phyloP scores from a whole-genome alignment of 1,140 invertebrate genomes.

The Archivesica marissinica region DNA sequence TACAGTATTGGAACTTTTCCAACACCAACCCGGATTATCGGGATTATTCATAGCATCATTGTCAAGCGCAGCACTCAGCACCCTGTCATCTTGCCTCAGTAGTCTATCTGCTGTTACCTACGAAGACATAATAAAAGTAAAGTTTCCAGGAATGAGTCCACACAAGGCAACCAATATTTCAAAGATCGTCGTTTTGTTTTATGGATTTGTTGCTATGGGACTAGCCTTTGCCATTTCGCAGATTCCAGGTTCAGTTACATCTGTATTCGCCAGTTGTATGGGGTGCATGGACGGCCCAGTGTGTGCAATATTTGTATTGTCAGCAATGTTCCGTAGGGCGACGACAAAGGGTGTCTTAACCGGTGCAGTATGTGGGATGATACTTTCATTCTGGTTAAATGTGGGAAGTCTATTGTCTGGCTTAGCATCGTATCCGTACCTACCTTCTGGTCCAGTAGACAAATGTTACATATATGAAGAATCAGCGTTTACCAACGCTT shows the following conservation, averaged over 20 bases:
- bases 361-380: background rate
- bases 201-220: constrained; percentile 4
- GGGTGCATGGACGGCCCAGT: constrained; percentile 2
- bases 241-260: background rate
- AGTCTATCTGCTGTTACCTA: constrained; percentile 23
- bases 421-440: background rate
- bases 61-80: constrained; percentile 1
- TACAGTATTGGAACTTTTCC: constrained; percentile 17
- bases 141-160: background rate
- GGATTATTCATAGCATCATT: constrained; percentile 41
- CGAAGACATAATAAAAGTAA: constrained; percentile 19
- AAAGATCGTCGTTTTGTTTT: constrained; percentile 23
- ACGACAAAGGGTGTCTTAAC: constrained; percentile 6
- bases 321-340: background rate
- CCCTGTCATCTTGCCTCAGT: constrained; percentile 24
- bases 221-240: background rate
- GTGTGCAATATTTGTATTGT: background rate
- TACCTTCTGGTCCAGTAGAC: background rate
- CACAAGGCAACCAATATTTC: background rate
- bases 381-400: background rate
- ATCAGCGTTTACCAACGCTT: background rate
- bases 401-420: background rate
- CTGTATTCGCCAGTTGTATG: constrained; percentile 6
- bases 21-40: background rate
- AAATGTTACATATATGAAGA: background rate